These are phyloP conservation scores for Pristionchus japonicus DNA, from an alignment of 2,888 invertebrate genomes.

Conservation along the genomic window DNA sequence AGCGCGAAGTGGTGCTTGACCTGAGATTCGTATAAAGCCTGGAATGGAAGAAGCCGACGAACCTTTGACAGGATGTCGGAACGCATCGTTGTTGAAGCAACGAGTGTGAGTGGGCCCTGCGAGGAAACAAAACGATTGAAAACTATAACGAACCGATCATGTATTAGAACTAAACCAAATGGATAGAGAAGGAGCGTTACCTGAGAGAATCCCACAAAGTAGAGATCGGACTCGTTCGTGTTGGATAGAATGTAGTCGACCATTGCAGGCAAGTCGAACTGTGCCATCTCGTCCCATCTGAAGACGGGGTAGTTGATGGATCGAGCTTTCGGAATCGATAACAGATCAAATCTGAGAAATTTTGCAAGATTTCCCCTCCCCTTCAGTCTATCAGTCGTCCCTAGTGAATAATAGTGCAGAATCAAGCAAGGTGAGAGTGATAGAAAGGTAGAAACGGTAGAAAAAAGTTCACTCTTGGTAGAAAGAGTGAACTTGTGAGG, in stretches of 20 bases:
- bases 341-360: too few species aligned
- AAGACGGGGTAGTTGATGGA: too few species aligned
- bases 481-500: too few species aligned
- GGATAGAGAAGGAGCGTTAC: too few species aligned
- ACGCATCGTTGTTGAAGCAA: neutral
- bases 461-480: too few species aligned
- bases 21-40: neutral
- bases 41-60: neutral
- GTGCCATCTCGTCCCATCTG: neutral
- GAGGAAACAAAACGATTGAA: neutral
- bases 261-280: neutral
- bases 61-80: neutral
- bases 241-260: neutral
- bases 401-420: neutral
- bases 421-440: too few species aligned
- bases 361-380: too few species aligned
- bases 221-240: neutral
- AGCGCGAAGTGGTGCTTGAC: constrained; percentile 22
- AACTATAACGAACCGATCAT: too few species aligned
- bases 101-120: neutral
- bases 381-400: too few species aligned
- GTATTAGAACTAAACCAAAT: too few species aligned
- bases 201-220: neutral
- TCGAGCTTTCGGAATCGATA: too few species aligned
- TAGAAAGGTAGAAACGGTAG: too few species aligned